Evolutionary conservation across 2,888 invertebrate genomes (phyloP), one percentile per base, ranked within the genome.

Genomic region (Acrobasis consociella): DNA sequence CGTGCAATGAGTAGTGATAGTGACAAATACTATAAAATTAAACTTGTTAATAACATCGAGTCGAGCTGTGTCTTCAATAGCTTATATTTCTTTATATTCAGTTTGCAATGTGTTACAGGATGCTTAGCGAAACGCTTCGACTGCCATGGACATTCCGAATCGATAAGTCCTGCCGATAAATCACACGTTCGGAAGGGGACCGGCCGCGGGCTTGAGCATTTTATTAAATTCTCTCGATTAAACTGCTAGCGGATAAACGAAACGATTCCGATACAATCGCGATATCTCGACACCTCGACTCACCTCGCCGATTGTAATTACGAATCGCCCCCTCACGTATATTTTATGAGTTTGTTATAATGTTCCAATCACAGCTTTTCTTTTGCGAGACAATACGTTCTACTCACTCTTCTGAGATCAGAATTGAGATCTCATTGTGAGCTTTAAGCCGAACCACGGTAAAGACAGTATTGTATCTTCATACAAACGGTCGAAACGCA

Each of bases 161-260:
- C 69, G 69, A 56, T 42, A 56, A 65, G 58, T 60, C 60, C 60
- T 65, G 51, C 52, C 72, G 73, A 84, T 86, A 87, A 87, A 86
- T 86, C 84, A 67, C 72, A 73, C 11, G 46, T 46, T 46, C 13
- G 13, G 46, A 46, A 67, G 69, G 67, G 67, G 60, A 69, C 69
- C 71, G 70, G 70, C 70, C 69, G 66, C 74, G 69, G 66, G 69
- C 70, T 78, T 78, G 80, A 81, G 77, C 80, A 77, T 85, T 86
- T 86, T 87, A 89, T 87, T 87, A 85, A 88, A 89, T 87, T 87
- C 83, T 56, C 75, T 55, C 81, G 84, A 84, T 85, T 83, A 86
- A 87, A 86, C 80, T 81, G 76, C 80, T 78, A 79, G 74, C 79
- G 82, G 81, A 80, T 76, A 80, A 81, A 31, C 31, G 31, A 31